These are phyloP conservation scores for Ictalurus punctatus DNA, from an alignment of 2,113 vertebrate genomes.

Conservation along the genomic window DNA sequence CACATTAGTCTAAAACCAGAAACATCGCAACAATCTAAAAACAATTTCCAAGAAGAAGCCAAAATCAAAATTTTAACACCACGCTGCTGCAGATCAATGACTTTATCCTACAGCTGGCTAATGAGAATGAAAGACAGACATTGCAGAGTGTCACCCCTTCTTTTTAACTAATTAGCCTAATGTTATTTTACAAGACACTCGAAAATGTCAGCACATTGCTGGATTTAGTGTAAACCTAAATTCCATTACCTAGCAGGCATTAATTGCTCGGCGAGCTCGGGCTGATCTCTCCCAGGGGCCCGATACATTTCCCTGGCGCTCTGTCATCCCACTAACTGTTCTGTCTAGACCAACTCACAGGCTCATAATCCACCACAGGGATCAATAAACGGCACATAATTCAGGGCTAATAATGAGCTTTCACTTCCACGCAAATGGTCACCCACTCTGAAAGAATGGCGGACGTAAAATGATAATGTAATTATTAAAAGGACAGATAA, in stretches of 20 bases:
- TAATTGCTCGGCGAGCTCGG: conserved; percentile 95
- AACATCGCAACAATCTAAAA: conserved; percentile 51
- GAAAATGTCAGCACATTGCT: conserved; percentile 96
- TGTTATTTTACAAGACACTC: conserved; percentile 95
- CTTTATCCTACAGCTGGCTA: conserved; percentile 23
- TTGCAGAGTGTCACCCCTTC: conserved; percentile 32
- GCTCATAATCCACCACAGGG: conserved; percentile 99
- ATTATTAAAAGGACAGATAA: conserved; percentile 99
- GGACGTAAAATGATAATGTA: conserved; percentile 99
- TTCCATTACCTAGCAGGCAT: conserved; percentile 99
- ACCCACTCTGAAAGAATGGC: conserved; percentile 83
- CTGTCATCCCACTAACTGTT: conserved; percentile 99
- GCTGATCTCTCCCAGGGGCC: conserved; percentile 78
- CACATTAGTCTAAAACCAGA: conserved; percentile 25
- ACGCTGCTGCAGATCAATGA: conserved; percentile 18
- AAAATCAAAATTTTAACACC: not conserved
- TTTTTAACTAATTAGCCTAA: conserved; percentile 89
- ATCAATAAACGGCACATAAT: conserved; percentile 99
- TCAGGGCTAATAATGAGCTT: conserved; percentile 99
- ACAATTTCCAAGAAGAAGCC: not conserved
- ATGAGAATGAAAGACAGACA: conserved; percentile 48
- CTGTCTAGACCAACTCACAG: conserved; percentile 99
- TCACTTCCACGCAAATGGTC: conserved; percentile 98
- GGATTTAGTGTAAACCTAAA: conserved; percentile 99
- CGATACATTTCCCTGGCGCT: conserved; percentile 90